Evolutionary conservation across 2,888 invertebrate species (phyloP).

Genomic region (Eilema caniola): DNA sequence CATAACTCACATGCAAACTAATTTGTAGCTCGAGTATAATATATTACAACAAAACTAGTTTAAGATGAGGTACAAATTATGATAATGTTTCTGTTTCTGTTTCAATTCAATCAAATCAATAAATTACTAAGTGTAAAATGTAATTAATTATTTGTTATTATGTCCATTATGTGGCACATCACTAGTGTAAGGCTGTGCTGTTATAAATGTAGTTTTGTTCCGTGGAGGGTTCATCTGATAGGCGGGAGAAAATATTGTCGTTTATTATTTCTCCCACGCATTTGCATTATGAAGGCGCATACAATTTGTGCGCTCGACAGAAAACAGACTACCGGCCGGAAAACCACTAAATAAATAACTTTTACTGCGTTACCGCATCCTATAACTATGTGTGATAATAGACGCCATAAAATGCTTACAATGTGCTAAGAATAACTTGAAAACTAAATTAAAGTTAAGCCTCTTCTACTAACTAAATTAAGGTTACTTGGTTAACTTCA

Average conservation of each 20-base stretch:
- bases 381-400: constrained; percentile 71
- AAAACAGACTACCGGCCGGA: constrained; percentile 55
- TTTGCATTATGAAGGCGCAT: constrained; percentile 37
- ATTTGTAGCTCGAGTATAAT: constrained; percentile 27
- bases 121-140: constrained; percentile 21
- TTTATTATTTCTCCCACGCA: constrained; percentile 64
- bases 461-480: too few species aligned
- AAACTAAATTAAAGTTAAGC: constrained; percentile 29
- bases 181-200: constrained; percentile 31
- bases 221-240: constrained; percentile 54
- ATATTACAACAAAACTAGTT: constrained; percentile 43
- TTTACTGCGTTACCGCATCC: constrained; percentile 76
- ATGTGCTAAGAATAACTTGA: constrained; percentile 41
- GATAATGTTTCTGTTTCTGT: constrained; percentile 39
- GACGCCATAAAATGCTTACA: constrained; percentile 52
- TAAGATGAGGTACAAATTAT: constrained; percentile 42
- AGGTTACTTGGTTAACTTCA: constrained; percentile 28
- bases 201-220: constrained; percentile 64
- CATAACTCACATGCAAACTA: constrained; percentile 17
- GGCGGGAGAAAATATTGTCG: constrained; percentile 56
- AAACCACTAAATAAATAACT: constrained; percentile 78
- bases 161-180: constrained; percentile 28
- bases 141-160: constrained; percentile 36
- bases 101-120: constrained; percentile 13
- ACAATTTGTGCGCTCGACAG: constrained; percentile 33